Evolutionary conservation across 92 coral and sea anemone species (phyloP).

Genomic region (Zoanthus gigantus): DNA sequence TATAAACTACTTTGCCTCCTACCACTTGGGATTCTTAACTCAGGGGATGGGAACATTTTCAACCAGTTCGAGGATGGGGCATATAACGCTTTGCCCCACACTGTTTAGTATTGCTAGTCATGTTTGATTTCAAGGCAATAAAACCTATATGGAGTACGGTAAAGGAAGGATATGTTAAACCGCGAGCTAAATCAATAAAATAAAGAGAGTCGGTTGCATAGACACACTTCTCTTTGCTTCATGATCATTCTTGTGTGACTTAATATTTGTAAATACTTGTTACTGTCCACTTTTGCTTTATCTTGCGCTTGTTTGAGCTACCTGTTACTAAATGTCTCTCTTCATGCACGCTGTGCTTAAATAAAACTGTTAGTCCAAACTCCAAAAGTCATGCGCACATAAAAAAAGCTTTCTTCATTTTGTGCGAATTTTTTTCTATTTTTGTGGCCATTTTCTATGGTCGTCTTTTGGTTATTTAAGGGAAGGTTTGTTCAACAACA

Average conservation of each 20-base stretch:
- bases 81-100: too few species aligned
- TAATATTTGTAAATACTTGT: too few species aligned
- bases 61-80: too few species aligned
- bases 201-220: neutral
- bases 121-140: too few species aligned
- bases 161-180: neutral
- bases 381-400: neutral
- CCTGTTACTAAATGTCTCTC: neutral
- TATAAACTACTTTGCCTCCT: too few species aligned
- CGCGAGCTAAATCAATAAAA: too few species aligned
- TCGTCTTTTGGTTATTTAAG: neutral
- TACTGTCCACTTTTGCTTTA: too few species aligned
- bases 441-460: neutral
- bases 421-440: too few species aligned
- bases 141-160: neutral
- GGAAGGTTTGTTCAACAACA: neutral
- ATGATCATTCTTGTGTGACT: neutral
- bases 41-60: too few species aligned
- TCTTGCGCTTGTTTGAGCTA: neutral
- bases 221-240: neutral
- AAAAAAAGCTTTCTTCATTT: neutral
- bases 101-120: too few species aligned
- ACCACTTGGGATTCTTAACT: too few species aligned
- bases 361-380: neutral
- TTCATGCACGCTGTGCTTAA: neutral